Conservation (phyloP, 2,888 invertebrate genomes). For the Resseliella maxima region DNA sequence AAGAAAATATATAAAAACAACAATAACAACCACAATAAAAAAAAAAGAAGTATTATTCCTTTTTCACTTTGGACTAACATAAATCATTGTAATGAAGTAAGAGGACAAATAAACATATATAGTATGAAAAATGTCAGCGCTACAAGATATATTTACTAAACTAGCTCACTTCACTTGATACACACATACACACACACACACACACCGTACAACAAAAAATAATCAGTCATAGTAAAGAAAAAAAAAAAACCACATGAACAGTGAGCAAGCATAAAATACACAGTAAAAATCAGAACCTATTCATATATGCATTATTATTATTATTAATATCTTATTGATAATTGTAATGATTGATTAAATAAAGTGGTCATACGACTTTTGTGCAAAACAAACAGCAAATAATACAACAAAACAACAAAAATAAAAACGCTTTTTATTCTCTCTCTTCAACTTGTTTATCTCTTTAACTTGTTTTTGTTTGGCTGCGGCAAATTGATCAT, state of each 20-base stretch:
- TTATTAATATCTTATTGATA: slow-evolving; percentile 34
- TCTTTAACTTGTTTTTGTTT: background rate
- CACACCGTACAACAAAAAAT: background rate
- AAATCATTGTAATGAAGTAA: background rate
- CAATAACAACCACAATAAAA: background rate
- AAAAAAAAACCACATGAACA: background rate
- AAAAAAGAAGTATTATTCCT: background rate
- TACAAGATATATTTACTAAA: background rate
- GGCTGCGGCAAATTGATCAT: background rate
- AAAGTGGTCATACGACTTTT: slow-evolving; percentile 51
- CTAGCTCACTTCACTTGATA: background rate
- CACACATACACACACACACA: too few species aligned
- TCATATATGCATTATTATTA: slow-evolving; percentile 5
- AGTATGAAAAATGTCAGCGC: slow-evolving; percentile 35
- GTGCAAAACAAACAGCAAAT: background rate
- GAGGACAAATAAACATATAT: background rate
- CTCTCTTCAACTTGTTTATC: background rate
- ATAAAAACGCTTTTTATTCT: background rate
- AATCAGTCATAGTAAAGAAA: background rate
- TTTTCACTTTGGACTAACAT: slow-evolving; percentile 40
- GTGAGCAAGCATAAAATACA: background rate
- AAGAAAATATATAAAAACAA: background rate
- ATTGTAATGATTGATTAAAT: slow-evolving; percentile 44
- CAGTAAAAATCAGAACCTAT: background rate
- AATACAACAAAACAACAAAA: background rate